phyloP scores from a whole-genome alignment of 2,888 invertebrate genomes.

The Nomada flava region DNA sequence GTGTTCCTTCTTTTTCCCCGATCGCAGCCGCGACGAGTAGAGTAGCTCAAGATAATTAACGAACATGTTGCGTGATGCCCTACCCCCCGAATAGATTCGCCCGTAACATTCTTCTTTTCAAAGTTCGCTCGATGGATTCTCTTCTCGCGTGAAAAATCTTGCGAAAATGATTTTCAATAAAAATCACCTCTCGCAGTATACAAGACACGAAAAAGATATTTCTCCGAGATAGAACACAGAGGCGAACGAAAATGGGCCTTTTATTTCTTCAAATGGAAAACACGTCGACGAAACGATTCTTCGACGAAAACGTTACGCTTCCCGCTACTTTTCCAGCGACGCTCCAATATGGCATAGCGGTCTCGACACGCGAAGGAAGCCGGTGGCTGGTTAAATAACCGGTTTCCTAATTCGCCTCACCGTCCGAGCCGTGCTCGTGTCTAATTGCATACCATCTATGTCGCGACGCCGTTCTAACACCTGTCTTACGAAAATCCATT shows the following conservation, averaged over 20 bases:
- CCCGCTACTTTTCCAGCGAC: conserved; percentile 16
- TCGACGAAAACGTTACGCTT: not conserved
- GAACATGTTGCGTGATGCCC: conserved; percentile 9
- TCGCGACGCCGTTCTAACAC: conserved; percentile 65
- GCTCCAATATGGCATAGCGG: conserved; percentile 40
- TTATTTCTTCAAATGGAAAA: too few species aligned
- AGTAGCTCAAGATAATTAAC: conserved; percentile 21
- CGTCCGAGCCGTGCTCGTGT: conserved; percentile 60
- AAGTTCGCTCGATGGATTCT: not conserved
- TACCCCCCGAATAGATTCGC: too few species aligned
- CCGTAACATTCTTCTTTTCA: too few species aligned
- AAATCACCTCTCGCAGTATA: too few species aligned
- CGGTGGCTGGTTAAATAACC: conserved; percentile 71
- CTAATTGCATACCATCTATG: conserved; percentile 65
- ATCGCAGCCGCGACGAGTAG: not conserved
- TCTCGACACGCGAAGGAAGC: conserved; percentile 63
- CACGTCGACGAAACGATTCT: not conserved
- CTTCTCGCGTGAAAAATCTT: too few species aligned
- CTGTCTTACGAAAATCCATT: conserved; percentile 69
- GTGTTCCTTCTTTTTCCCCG: conserved; percentile 51
- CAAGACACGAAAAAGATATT: too few species aligned
- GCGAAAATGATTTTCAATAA: too few species aligned
- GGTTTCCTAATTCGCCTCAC: conserved; percentile 74
- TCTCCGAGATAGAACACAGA: too few species aligned
- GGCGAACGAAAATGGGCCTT: too few species aligned